These are phyloP conservation scores for Scopus umbretta DNA, from an alignment of 2,113 vertebrate species.

Conservation along the genomic window DNA sequence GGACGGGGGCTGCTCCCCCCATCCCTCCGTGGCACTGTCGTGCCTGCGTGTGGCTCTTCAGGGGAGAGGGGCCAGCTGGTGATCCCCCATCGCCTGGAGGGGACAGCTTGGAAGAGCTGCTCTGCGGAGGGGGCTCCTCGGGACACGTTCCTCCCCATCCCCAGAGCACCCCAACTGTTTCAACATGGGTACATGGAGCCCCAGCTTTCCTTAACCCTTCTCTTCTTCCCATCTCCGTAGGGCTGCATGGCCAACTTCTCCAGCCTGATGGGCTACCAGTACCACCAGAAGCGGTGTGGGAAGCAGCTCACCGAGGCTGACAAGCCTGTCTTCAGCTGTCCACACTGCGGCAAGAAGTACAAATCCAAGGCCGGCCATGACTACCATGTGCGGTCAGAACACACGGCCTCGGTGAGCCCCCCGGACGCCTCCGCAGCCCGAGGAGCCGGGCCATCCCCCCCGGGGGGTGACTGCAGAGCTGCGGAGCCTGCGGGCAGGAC, in stretches of 20 bases:
- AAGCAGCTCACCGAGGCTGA: constrained; percentile 82
- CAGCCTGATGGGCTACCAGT: constrained; percentile 96
- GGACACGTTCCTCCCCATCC: background rate
- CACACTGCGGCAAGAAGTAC: constrained; percentile 88
- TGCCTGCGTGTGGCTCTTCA: background rate
- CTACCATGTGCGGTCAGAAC: constrained; percentile 90
- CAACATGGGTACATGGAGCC: accelerated
- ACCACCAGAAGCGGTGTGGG: constrained; percentile 93
- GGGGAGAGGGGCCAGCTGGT: accelerated
- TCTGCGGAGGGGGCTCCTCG: accelerated
- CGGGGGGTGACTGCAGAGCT: constrained; percentile 14
- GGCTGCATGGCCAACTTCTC: constrained; percentile 91
- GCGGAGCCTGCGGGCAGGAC: constrained; percentile 40
- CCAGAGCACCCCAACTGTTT: accelerated
- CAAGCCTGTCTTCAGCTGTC: constrained; percentile 85
- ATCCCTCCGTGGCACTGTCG: accelerated
- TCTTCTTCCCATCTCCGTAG: constrained; percentile 61
- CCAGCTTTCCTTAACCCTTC: background rate
- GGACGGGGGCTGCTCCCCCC: background rate
- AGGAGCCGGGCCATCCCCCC: constrained; percentile 16
- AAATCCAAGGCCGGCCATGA: constrained; percentile 92
- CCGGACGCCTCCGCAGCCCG: background rate
- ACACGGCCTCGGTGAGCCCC: constrained; percentile 65
- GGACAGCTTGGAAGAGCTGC: background rate
- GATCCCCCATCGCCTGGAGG: accelerated